Percentiles rank a stretch among this genome's conserved stretches.
Evolutionary conservation across 2,888 invertebrate genomes (phyloP).

Genomic region (Therioaphis trifolii): DNA sequence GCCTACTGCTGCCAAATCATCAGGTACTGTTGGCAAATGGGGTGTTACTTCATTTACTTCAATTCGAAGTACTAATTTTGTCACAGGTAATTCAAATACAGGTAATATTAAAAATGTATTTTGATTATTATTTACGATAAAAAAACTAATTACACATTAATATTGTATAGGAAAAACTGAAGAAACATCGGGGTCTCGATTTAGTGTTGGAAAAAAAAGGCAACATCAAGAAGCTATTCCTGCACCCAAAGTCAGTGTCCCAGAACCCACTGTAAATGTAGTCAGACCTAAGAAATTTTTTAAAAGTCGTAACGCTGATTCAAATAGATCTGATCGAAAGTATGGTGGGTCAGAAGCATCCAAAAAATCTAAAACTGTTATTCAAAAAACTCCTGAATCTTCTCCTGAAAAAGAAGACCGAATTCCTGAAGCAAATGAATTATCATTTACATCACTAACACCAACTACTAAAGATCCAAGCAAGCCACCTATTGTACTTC

Average conservation of each 20-base stretch:
- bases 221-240: conserved; percentile 71
- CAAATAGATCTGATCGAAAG: conserved; percentile 58
- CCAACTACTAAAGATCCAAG: conserved; percentile 67
- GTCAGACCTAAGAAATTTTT: conserved; percentile 84
- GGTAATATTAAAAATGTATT: conserved; percentile 35
- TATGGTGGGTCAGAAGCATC: conserved; percentile 49
- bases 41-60: conserved; percentile 94
- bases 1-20: conserved; percentile 88
- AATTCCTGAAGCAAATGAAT: conserved; percentile 51
- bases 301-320: conserved; percentile 79
- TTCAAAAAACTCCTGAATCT: conserved; percentile 60
- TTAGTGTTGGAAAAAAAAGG: conserved; percentile 64
- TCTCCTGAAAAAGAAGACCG: conserved; percentile 59
- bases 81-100: conserved; percentile 65
- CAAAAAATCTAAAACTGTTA: conserved; percentile 57
- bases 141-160: conserved; percentile 3
- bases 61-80: conserved; percentile 77
- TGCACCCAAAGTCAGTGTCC: conserved; percentile 69
- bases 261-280: conserved; percentile 58
- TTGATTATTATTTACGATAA: conserved; percentile 39
- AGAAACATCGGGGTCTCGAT: conserved; percentile 63
- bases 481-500: conserved; percentile 86
- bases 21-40: conserved; percentile 93
- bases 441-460: conserved; percentile 55
- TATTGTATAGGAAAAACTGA: conserved; percentile 58